Evolutionary conservation across 1,140 invertebrate species (phyloP), one percentile per base, ranked within the genome.

Genomic region (Macrocentrus cingulum): DNA sequence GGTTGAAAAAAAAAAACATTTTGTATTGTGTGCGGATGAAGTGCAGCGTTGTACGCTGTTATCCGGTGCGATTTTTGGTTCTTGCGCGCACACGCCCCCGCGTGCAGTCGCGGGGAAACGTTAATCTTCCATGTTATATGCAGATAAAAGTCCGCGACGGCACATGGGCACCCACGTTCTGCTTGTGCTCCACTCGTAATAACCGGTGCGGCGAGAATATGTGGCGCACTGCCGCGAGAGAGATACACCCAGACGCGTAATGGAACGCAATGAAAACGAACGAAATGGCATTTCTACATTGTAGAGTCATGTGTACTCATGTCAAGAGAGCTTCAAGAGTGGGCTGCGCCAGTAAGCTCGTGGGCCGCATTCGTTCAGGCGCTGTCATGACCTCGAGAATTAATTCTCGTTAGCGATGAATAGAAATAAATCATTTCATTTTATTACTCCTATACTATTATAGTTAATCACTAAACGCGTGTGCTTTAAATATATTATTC

Each of bases 1-100:
- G 19, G 46, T 15, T 8, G 11, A 15, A 18, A 32, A 50, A 32
- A 34, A 32, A 48, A 32, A 29, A 49, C 5, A 34, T 3, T 34
- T 15, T 29, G 46, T 29, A 11, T 23, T 25, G 15, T 25, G 29
- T n/a, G 13, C 15, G 3, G 36, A 39, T n/a, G 22, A 0, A 7
- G 46, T 32, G 11, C 29, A 50, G 36, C 46, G 36, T 50, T 50
- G 46, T 23, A 50, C 46, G 25, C 22, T 23, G 25, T 50, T 50
- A 50, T 50, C 46, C 46, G 46, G 46, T 50, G 46, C 36, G 25
- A 32, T 50, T 50, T 50, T 50, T 15, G 46, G 46, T 50, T 50
- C 46, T 32, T 32, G 46, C 46, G 29, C 46, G 29, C 22, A 32
- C 22, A 50, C 46, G 46, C 46, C 46, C 25, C 25, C 46, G 25